A percentile compares a stretch with the other conserved stretches of the same genome.
Evolutionary conservation across 1,140 invertebrate species (phyloP).

Genomic region (Cydia amplana): DNA sequence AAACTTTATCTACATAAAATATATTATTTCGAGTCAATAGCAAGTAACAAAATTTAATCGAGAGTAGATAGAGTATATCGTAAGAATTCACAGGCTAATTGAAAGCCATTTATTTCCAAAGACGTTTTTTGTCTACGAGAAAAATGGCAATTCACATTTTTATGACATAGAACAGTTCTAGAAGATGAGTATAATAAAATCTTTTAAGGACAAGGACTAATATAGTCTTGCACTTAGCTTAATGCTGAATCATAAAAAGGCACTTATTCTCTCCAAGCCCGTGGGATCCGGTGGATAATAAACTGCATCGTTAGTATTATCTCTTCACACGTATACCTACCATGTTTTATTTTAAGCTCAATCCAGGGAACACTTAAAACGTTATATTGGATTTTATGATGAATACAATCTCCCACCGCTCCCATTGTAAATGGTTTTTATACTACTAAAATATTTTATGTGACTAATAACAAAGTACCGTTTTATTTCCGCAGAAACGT

Average conservation of each 20-base stretch:
- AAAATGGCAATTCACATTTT: neutral
- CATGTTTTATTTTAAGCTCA: conserved; percentile 16
- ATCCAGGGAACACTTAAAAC: conserved; percentile 14
- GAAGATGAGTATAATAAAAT: conserved; percentile 12
- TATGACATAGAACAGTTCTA: neutral
- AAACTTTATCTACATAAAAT: neutral
- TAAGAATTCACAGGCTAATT: neutral
- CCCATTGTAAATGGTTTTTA: neutral
- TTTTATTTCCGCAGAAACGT: neutral
- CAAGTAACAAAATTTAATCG: neutral
- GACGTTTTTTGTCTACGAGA: neutral
- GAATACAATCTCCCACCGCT: neutral
- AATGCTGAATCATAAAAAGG: conserved; percentile 24
- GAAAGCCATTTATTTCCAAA: neutral
- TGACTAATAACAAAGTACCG: neutral
- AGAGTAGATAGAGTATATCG: too few relatives aligned
- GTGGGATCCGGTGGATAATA: conserved; percentile 7
- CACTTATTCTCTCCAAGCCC: neutral
- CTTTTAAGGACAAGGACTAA: conserved; percentile 8
- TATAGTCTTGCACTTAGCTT: conserved; percentile 28
- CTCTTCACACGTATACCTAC: conserved; percentile 13
- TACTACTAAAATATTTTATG: neutral
- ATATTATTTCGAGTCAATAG: neutral
- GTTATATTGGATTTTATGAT: conserved; percentile 15
- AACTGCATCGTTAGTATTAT: conserved; percentile 17